Conservation (phyloP, 2,797 vertebrate species). For the Pristis pectinata region DNA sequence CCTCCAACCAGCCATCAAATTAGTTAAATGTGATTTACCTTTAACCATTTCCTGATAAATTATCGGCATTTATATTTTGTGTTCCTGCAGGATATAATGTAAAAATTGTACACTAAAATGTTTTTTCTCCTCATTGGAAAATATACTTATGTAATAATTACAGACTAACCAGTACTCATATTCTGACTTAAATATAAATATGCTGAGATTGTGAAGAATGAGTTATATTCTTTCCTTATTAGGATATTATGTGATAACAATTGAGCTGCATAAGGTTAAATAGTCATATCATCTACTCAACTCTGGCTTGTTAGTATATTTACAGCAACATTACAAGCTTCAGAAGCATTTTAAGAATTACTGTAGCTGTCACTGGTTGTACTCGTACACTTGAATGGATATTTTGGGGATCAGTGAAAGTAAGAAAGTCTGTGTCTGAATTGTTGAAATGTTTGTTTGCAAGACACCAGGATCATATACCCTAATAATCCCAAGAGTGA, state of each 20-base stretch:
- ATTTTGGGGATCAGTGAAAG: not conserved
- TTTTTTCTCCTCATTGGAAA: not conserved
- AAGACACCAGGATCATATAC: not conserved
- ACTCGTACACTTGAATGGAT: not conserved
- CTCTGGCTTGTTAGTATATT: not conserved
- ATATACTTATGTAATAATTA: not conserved
- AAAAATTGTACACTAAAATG: not conserved
- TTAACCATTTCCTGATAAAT: not conserved
- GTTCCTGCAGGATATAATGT: not conserved
- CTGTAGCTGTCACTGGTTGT: not conserved
- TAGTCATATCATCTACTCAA: not conserved
- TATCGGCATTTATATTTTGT: not conserved
- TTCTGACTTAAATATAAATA: not conserved
- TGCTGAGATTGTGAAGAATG: not conserved
- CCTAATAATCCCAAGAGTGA: not conserved
- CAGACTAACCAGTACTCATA: not conserved
- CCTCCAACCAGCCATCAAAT: not conserved
- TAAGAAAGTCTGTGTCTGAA: not conserved
- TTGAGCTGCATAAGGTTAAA: not conserved
- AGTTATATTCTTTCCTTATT: conserved; percentile 3
- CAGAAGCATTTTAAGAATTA: conserved; percentile 9
- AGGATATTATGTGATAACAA: too few relatives aligned
- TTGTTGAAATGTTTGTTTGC: conserved; percentile 27
- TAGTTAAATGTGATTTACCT: not conserved
- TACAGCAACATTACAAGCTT: not conserved